Evolutionary conservation across 2,113 vertebrate genomes (phyloP).

Genomic region (Megaceryle torquata): DNA sequence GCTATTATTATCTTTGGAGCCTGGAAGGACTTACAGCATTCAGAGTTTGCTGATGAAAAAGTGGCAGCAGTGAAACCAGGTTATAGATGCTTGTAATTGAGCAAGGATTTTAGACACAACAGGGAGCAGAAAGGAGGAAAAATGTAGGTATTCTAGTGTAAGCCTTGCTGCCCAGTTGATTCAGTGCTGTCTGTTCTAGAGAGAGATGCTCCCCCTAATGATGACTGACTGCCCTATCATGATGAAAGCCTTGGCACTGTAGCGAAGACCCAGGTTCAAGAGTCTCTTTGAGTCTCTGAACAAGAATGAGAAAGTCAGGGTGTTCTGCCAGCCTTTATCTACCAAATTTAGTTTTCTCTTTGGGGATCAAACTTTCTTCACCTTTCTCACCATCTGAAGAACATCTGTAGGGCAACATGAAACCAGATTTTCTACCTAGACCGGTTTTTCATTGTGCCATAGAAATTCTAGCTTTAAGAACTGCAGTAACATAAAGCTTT

Average conservation of each 20-base stretch:
- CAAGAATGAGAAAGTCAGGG: neutral
- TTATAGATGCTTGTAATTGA: neutral
- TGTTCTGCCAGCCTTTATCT: neutral
- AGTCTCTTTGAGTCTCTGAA: neutral
- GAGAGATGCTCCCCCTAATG: neutral
- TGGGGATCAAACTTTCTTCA: neutral
- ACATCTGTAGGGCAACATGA: neutral
- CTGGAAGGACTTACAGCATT: neutral
- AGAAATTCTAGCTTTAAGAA: neutral
- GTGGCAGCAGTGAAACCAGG: neutral
- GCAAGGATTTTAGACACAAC: neutral
- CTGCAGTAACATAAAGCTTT: neutral
- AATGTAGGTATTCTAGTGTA: neutral
- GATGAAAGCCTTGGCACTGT: neutral
- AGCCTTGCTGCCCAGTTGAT: neutral
- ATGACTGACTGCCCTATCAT: neutral
- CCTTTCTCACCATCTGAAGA: neutral
- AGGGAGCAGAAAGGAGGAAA: neutral
- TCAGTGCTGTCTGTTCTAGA: neutral
- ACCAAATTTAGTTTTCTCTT: neutral
- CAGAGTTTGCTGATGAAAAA: neutral
- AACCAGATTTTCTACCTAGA: neutral
- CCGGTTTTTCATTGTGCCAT: neutral
- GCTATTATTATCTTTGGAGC: neutral
- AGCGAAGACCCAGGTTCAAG: neutral